These are phyloP conservation scores for Hemibagrus wyckioides DNA, from an alignment of 2,113 vertebrate genomes.

Conservation along the genomic window DNA sequence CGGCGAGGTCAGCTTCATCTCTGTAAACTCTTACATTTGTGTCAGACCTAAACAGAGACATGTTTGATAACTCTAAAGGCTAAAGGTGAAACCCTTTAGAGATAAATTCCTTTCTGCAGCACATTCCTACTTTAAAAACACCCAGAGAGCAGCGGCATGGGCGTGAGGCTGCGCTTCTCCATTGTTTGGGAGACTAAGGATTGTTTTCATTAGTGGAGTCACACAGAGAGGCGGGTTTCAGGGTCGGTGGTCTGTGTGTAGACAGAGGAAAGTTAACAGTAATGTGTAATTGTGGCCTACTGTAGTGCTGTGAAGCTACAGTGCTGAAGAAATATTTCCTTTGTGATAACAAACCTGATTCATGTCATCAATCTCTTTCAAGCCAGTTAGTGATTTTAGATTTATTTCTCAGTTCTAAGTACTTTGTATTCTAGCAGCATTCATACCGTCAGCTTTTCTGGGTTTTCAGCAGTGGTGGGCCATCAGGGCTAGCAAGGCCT, in stretches of 20 bases:
- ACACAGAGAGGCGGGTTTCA: background rate
- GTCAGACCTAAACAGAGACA: background rate
- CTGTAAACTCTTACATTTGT: background rate
- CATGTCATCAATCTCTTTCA: background rate
- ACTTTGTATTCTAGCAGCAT: background rate
- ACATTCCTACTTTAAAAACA: slow-evolving; percentile 27
- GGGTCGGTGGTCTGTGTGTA: slow-evolving; percentile 14
- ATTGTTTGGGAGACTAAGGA: slow-evolving; percentile 31
- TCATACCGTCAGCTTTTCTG: background rate
- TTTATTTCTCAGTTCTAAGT: background rate
- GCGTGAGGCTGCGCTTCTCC: slow-evolving; percentile 1
- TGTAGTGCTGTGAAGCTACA: background rate
- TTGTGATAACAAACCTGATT: slow-evolving; percentile 15
- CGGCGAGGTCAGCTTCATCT: slow-evolving; percentile 74
- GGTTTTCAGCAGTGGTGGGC: no score
- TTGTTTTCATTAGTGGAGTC: slow-evolving; percentile 41
- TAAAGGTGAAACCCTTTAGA: slow-evolving; percentile 11
- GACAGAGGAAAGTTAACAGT: background rate
- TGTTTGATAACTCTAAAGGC: background rate
- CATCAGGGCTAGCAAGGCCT: no score
- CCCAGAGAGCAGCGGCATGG: slow-evolving; percentile 16
- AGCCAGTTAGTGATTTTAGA: background rate
- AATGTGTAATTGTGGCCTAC: background rate
- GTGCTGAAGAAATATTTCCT: background rate
- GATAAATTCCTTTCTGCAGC: slow-evolving; percentile 5